phyloP scores from a whole-genome alignment of 2,797 vertebrate species.

The Myotis pilosus region DNA sequence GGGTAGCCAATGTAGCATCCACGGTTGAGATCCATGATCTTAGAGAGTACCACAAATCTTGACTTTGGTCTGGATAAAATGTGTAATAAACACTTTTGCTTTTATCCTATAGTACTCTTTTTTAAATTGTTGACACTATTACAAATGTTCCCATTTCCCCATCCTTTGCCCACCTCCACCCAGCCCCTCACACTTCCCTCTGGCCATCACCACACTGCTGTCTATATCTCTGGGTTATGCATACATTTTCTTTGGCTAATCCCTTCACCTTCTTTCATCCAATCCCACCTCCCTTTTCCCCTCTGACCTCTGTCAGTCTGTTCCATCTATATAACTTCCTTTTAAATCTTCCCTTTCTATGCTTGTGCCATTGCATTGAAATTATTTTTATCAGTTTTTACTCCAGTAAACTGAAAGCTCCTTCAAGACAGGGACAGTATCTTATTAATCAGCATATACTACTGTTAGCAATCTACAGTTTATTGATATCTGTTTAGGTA shows the following conservation, averaged over 20 bases:
- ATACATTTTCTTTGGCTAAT: neutral
- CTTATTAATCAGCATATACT: neutral
- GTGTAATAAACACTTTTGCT: constrained; percentile 6
- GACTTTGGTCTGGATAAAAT: neutral
- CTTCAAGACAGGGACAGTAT: neutral
- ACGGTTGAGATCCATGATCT: neutral
- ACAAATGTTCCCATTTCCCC: neutral
- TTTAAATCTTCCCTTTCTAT: neutral
- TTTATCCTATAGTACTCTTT: neutral
- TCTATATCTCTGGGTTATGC: neutral
- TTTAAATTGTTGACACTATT: neutral
- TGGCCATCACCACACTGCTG: neutral
- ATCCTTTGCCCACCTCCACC: neutral
- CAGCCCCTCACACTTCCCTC: no score
- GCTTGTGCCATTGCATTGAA: neutral
- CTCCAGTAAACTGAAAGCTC: neutral
- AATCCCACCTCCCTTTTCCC: neutral
- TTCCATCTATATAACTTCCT: neutral
- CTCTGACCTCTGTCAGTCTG: neutral
- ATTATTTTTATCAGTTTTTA: neutral
- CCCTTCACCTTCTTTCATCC: neutral
- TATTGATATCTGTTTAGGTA: neutral
- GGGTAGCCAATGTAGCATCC: neutral
- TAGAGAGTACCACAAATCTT: neutral
- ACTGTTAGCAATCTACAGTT: neutral